Evolutionary conservation across 2,113 vertebrate species (phyloP).

Genomic region (Tursiops truncatus): DNA sequence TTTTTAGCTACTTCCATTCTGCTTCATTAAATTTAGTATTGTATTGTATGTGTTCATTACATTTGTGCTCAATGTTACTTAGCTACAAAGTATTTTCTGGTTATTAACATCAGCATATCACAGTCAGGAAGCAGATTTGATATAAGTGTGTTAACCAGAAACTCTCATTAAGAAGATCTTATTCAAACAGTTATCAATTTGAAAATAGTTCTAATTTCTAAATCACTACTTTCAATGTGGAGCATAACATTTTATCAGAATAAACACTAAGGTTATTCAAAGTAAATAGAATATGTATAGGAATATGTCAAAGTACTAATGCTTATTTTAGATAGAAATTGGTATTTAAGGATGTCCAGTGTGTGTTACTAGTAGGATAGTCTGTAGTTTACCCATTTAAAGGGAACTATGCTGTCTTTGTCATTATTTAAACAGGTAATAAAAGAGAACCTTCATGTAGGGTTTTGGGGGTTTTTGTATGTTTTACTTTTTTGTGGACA

Average conservation of each 20-base stretch:
- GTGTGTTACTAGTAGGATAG: background rate
- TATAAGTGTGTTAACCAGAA: background rate
- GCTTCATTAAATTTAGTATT: background rate
- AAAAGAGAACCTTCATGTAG: background rate
- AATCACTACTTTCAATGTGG: background rate
- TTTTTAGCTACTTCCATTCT: background rate
- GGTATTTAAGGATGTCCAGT: background rate
- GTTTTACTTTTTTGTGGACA: background rate
- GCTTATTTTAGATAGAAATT: background rate
- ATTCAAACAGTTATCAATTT: background rate
- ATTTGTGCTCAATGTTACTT: constrained; percentile 23
- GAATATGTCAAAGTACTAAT: background rate
- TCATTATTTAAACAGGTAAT: background rate
- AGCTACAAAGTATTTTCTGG: constrained; percentile 36
- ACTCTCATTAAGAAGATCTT: background rate
- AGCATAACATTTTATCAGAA: background rate
- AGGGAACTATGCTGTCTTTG: background rate
- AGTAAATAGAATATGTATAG: background rate
- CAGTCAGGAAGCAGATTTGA: background rate
- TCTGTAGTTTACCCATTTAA: background rate
- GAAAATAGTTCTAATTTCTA: constrained; percentile 5
- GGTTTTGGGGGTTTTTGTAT: background rate
- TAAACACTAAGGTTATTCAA: background rate
- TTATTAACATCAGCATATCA: background rate
- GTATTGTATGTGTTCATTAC: background rate